Base-by-base conservation (phyloP, 1,140 invertebrate species). In the Chironomus striatipennis region DNA sequence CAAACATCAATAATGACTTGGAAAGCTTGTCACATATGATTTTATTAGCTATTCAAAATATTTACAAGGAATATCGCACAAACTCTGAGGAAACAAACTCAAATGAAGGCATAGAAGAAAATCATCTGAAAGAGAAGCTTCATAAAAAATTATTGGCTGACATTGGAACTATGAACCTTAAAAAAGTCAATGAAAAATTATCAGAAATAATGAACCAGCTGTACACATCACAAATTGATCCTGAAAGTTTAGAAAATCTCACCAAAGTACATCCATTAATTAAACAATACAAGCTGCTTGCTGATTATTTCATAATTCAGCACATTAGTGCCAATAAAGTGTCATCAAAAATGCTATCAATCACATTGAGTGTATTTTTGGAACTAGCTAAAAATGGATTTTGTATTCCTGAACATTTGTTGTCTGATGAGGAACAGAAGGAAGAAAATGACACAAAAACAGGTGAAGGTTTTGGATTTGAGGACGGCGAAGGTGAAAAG, bases 361-460 rank as follows among this genome's bases (percentile, higher is more conserved):
- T 96, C 1, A 85, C 98, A 42, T 81, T 96, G 20, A 90, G 89
- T 74, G 89, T 97, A 7, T 98, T 98, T 79, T 87, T 90, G 0
- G 91, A 96, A 76, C 84, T 98, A 2, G 88, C 90, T 20, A 85
- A 87, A 42, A 97, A 97, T 85, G 98, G 98, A 67, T 99, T 98
- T 83, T 98, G 96, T 80, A 87, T 95, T 73, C 96, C 96, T 12
- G 88, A 92, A 20, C 94, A 97, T 79, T 83, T 92, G 4, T 83
- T 86, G 77, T 80, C 86, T 12, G 88, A 90, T n/a, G 88, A 91
- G 79, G 87, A 85, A 17, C 85, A 86, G 74, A 88, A 87, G 75
- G 87, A 90, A 77, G 87, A 85, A 17, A 83, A 85, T 47, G 83
- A 86, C 43, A 85, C 88, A 65, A 86, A 87, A 76, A 80, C 86